A percentile compares a stretch with the other conserved stretches of the same genome.
These are phyloP conservation scores for Cotesia typhae DNA, from an alignment of 1,140 invertebrate genomes.

Conservation along the genomic window DNA sequence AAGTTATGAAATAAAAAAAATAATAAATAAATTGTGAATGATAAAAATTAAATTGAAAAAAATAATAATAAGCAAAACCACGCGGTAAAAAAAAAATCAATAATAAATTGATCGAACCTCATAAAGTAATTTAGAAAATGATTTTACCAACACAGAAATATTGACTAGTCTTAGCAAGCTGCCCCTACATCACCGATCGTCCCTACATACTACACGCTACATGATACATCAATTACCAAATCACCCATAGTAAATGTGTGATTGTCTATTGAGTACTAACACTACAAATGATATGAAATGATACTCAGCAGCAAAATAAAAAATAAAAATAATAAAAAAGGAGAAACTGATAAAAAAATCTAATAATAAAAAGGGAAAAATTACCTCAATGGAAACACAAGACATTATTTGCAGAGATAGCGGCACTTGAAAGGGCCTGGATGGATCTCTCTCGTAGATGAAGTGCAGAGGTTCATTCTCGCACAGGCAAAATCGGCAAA, in stretches of 20 bases:
- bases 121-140: slow-evolving; percentile 18
- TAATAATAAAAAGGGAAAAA: background rate
- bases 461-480: slow-evolving; percentile 69
- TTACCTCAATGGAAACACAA: slow-evolving; percentile 79
- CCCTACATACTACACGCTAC: slow-evolving; percentile 35
- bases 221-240: slow-evolving; percentile 16
- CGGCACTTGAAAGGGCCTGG: slow-evolving; percentile 66
- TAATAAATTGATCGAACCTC: slow-evolving; percentile 12
- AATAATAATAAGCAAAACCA: background rate
- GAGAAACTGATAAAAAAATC: background rate
- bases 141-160: slow-evolving; percentile 25
- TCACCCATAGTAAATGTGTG: background rate
- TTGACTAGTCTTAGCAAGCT: slow-evolving; percentile 25
- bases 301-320: background rate
- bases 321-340: slow-evolving; percentile 8
- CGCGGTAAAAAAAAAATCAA: background rate
- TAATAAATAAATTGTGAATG: too few species aligned
- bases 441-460: slow-evolving; percentile 71
- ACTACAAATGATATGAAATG: background rate
- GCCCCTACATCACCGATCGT: slow-evolving; percentile 34
- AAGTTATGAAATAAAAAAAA: background rate
- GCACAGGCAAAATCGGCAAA: slow-evolving; percentile 78
- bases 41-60: background rate
- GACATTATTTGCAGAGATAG: slow-evolving; percentile 78
- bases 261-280: slow-evolving; percentile 3